Evolutionary conservation across 2,888 invertebrate species (phyloP).

Genomic region (Ochropleura plecta): DNA sequence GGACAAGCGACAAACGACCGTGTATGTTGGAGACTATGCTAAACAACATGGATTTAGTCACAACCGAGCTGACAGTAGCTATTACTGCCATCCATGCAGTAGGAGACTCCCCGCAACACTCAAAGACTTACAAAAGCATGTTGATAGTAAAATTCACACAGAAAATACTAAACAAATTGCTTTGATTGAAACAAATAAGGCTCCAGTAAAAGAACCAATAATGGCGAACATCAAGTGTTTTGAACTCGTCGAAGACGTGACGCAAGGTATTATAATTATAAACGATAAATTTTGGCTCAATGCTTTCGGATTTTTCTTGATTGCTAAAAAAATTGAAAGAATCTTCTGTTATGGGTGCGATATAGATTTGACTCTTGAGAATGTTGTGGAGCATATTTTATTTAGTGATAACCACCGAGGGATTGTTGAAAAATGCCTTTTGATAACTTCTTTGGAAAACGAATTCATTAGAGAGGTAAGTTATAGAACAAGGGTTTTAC

Average conservation of each 20-base stretch:
- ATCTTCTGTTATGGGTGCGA: constrained; percentile 43
- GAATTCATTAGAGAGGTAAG: constrained; percentile 58
- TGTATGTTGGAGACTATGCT: constrained; percentile 28
- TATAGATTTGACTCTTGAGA: constrained; percentile 37
- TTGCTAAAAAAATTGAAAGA: not conserved
- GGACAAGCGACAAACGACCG: not conserved
- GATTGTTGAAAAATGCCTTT: not conserved
- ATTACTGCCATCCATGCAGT: constrained; percentile 40
- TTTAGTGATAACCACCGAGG: constrained; percentile 5
- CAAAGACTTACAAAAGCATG: constrained; percentile 33
- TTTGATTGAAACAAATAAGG: not conserved
- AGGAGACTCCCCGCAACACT: constrained; percentile 33
- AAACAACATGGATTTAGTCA: constrained; percentile 35
- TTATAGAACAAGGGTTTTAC: not conserved
- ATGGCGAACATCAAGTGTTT: not conserved
- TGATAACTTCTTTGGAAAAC: constrained; percentile 38
- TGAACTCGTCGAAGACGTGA: not conserved
- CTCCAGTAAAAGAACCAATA: constrained; percentile 12
- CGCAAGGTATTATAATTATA: not conserved
- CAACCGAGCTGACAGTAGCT: constrained; percentile 46
- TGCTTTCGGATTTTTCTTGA: constrained; percentile 23
- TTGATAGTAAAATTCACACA: constrained; percentile 29
- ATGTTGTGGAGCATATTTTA: constrained; percentile 20
- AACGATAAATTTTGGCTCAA: constrained; percentile 38
- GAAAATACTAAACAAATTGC: constrained; percentile 24